These are phyloP conservation scores for Steatornis caripensis DNA, from an alignment of 2,113 vertebrate species.

Conservation along the genomic window DNA sequence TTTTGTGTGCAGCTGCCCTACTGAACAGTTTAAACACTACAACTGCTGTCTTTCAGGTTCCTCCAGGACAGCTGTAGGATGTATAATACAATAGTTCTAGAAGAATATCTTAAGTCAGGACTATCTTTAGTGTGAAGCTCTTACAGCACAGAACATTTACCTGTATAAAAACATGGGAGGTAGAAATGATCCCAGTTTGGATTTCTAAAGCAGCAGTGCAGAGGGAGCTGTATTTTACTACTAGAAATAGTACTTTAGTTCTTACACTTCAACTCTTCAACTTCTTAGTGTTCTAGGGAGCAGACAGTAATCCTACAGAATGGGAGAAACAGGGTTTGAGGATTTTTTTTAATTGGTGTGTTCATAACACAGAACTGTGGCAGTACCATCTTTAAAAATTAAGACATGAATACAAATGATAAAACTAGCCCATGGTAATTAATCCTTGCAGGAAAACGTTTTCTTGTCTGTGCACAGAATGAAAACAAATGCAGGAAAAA, in stretches of 20 bases:
- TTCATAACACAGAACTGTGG: neutral
- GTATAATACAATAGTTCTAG: neutral
- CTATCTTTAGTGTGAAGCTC: neutral
- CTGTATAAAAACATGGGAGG: neutral
- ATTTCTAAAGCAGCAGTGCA: neutral
- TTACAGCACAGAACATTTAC: neutral
- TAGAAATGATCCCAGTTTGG: neutral
- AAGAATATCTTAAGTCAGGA: neutral
- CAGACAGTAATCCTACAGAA: neutral
- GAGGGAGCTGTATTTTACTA: neutral
- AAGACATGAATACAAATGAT: neutral
- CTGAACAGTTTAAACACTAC: neutral
- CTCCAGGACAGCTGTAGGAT: neutral
- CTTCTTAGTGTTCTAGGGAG: neutral
- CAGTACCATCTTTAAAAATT: neutral
- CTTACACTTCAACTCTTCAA: neutral
- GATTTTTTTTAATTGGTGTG: neutral
- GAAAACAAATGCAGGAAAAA: neutral
- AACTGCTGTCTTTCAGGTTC: neutral
- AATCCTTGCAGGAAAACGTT: neutral
- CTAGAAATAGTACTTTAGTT: neutral
- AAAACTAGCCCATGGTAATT: neutral
- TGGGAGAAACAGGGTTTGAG: neutral
- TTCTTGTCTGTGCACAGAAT: neutral
- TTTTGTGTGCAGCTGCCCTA: neutral